Base-by-base conservation (phyloP, 2,113 vertebrate genomes). In the Myocastor coypus region DNA sequence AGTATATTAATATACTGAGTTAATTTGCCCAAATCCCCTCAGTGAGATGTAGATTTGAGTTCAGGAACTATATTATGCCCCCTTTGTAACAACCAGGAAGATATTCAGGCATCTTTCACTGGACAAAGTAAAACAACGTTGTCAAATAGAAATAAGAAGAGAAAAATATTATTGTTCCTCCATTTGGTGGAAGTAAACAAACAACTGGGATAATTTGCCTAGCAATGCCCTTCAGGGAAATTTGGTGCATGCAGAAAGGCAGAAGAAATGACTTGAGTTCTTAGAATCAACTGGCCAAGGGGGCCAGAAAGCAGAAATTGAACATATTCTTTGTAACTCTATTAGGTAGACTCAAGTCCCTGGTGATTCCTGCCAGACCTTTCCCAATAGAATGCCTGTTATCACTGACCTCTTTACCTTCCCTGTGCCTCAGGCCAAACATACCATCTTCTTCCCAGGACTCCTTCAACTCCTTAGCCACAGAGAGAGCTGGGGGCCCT, bases 231-330 rank as follows among this genome's bases (percentile, higher is more conserved):
- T 98, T 97, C 85, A 61, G 63, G 75, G 57, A 89, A 97, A 80
- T 90, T 92, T 89, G 89, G 96, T 88, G 93, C 97, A 94, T 26
- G 77, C 32, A 20, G 77, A 37, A 87, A 80, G 13, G 73, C 89
- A 96, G 95, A 84, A 83, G 78, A 84, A 83, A 78, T 46, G 89
- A 85, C 50, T 92, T 94, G 95, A 94, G 91, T 77, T 97, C 91
- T 96, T 96, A 88, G 88, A 95, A 96, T 82, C 83, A 97, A 3
- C 55, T 2, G 97, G 91, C 90, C 93, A 98, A 98, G 93, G 94
- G 95, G 94, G 96, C 96, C 96, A 98, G 96, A 97, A 98, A 98
- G 92, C 92, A 97, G 94, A 98, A 98, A 97, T 88, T 94, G 96
- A 97, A 90, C 40, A 93, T 96, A 96, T 93, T 97, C 93, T 97